phyloP scores from a whole-genome alignment of 2,113 vertebrate genomes.

The Diadophis punctatus region DNA sequence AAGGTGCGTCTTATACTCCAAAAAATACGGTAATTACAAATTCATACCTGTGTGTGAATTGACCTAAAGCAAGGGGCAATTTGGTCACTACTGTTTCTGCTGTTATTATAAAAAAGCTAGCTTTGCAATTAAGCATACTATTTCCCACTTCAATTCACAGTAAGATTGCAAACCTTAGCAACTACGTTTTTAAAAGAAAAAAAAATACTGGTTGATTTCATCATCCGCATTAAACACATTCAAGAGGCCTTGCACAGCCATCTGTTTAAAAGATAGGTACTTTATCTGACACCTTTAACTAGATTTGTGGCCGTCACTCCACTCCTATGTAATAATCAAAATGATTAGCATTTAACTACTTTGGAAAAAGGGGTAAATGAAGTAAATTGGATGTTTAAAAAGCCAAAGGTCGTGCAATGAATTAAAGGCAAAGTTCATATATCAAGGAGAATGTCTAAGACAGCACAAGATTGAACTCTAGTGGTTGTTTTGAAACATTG shows the following conservation, averaged over 20 bases:
- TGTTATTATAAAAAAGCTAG: neutral
- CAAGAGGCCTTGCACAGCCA: neutral
- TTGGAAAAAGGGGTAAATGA: neutral
- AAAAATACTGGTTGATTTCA: neutral
- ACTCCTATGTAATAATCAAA: neutral
- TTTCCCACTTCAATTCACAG: neutral
- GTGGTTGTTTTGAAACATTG: constrained; percentile 61
- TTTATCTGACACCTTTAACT: neutral
- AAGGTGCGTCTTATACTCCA: too few species aligned
- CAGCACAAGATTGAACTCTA: constrained; percentile 88
- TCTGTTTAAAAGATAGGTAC: neutral
- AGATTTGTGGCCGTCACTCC: neutral
- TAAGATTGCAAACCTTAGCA: neutral
- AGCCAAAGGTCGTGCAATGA: constrained; percentile 35
- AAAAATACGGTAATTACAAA: too few species aligned
- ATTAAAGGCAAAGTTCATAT: neutral
- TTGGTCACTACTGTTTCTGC: neutral
- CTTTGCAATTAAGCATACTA: neutral
- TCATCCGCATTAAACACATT: neutral
- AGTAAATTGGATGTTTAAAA: neutral
- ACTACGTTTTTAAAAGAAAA: neutral
- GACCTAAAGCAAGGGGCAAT: neutral
- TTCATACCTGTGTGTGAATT: neutral
- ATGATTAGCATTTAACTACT: neutral
- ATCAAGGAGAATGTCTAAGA: constrained; percentile 34